Percentiles rank a stretch among this genome's conserved stretches.
These are phyloP conservation scores for Bombus huntii DNA, from an alignment of 1,140 invertebrate genomes.

Conservation along the genomic window DNA sequence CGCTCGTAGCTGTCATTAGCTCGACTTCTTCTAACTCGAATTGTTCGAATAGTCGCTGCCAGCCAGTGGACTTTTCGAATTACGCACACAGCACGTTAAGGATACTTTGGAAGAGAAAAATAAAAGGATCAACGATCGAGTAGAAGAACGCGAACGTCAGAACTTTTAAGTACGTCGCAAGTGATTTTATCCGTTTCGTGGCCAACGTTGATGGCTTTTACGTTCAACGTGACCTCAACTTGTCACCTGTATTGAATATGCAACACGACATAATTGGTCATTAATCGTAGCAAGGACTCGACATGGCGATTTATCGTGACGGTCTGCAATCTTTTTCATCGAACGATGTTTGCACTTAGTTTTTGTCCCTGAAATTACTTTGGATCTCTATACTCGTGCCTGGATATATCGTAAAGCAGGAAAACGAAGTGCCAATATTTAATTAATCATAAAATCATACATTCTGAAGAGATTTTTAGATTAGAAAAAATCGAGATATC, in stretches of 20 bases:
- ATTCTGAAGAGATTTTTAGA: not conserved
- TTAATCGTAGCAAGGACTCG: conserved; percentile 22
- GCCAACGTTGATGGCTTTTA: not conserved
- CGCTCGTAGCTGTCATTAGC: conserved; percentile 14
- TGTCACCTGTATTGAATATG: conserved; percentile 35
- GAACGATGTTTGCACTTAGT: no score
- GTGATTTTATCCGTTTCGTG: not conserved
- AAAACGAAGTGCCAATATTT: not conserved
- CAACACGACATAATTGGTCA: conserved; percentile 3
- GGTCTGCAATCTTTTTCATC: no score
- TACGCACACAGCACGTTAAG: not conserved
- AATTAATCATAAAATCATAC: not conserved
- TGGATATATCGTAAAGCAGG: not conserved
- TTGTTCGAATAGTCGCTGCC: not conserved
- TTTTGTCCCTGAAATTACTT: no score
- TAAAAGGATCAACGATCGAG: not conserved
- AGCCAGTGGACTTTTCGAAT: not conserved
- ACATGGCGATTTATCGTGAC: no score
- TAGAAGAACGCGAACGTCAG: not conserved
- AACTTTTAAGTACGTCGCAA: not conserved
- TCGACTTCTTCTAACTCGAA: not conserved
- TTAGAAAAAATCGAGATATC: not conserved
- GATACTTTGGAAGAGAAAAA: not conserved
- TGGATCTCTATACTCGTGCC: no score
- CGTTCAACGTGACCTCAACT: not conserved